These are phyloP conservation scores for Nicator chloris DNA, from an alignment of 2,113 vertebrate genomes.

Conservation along the genomic window DNA sequence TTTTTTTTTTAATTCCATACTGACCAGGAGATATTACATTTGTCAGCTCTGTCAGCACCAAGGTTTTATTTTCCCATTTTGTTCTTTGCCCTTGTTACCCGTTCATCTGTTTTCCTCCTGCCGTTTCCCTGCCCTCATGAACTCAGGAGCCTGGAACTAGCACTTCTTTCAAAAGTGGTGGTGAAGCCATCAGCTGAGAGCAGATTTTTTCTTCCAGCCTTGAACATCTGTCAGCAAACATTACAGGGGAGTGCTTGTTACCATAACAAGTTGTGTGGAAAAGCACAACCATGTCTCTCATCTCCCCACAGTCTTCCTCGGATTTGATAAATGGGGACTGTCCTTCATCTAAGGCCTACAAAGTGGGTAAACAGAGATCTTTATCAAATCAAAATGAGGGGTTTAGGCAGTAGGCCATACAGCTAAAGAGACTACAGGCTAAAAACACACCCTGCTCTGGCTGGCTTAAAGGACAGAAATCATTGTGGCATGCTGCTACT, in stretches of 20 bases:
- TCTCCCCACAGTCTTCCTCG: background rate
- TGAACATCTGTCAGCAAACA: slow-evolving; percentile 48
- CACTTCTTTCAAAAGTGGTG: slow-evolving; percentile 15
- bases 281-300: background rate
- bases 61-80: background rate
- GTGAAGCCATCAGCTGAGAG: background rate
- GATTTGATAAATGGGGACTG: background rate
- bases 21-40: background rate
- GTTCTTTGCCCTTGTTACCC: background rate
- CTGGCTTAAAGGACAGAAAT: background rate
- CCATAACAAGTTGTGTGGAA: slow-evolving; percentile 10
- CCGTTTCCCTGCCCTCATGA: background rate
- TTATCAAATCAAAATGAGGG: background rate
- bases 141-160: slow-evolving; percentile 1
- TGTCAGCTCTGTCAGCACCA: background rate
- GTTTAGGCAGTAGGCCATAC: background rate
- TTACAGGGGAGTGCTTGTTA: background rate
- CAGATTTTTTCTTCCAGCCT: background rate
- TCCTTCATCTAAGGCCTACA: background rate
- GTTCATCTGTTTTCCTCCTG: background rate
- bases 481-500: background rate
- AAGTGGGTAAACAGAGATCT: background rate
- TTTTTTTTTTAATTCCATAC: background rate
- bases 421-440: background rate
- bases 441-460: background rate